Evolutionary conservation across 2,797 vertebrate species (phyloP).

Genomic region (Ciconia nigra): DNA sequence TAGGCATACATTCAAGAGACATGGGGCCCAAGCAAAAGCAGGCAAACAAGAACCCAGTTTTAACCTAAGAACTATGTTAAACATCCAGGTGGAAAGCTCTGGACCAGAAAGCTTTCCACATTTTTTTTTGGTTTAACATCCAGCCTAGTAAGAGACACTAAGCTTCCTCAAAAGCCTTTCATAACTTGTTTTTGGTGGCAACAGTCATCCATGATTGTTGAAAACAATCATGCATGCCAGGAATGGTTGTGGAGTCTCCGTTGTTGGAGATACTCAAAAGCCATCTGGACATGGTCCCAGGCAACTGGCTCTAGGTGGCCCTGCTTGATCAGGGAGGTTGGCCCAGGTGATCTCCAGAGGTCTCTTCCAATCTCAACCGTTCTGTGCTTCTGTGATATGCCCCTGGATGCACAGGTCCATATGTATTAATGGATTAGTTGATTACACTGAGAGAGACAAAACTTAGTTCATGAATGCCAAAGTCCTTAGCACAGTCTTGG

Average conservation of each 20-base stretch:
- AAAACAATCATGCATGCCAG: neutral
- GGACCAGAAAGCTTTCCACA: neutral
- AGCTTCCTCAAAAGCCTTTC: neutral
- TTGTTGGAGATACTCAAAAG: neutral
- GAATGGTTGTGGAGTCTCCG: neutral
- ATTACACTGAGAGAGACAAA: neutral
- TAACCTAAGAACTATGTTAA: neutral
- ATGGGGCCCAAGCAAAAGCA: neutral
- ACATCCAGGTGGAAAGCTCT: neutral
- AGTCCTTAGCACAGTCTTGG: neutral
- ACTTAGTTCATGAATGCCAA: neutral
- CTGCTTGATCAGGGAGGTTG: neutral
- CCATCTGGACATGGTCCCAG: neutral
- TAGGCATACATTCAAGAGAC: neutral
- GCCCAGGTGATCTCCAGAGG: neutral
- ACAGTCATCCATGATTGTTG: neutral
- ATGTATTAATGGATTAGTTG: neutral
- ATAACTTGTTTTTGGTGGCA: neutral
- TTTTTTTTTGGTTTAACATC: neutral
- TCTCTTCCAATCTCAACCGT: neutral
- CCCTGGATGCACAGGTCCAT: neutral
- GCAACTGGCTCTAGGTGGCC: neutral
- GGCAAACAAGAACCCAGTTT: neutral
- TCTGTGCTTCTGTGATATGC: neutral
- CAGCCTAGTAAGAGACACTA: neutral